These are phyloP conservation scores for Cyprinodon diabolis DNA, from an alignment of 2,797 vertebrate species.

Conservation along the genomic window DNA sequence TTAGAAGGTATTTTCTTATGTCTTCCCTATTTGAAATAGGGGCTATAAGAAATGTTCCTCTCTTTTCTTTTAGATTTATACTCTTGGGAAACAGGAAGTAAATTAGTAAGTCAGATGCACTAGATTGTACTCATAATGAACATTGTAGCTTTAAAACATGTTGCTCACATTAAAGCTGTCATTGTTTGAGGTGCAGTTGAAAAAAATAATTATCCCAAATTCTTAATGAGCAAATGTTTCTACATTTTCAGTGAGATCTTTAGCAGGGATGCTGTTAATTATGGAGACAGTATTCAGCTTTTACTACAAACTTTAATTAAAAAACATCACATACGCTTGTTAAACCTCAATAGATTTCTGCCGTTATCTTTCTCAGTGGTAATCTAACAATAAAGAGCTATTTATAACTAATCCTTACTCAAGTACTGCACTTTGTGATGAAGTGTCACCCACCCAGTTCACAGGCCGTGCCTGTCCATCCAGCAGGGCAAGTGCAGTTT, in stretches of 20 bases:
- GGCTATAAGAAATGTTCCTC: no score
- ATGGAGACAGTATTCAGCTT: background rate
- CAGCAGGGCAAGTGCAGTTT: conserved; percentile 81
- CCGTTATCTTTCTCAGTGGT: background rate
- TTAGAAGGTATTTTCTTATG: background rate
- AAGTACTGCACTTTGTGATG: conserved; percentile 11
- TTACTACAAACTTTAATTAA: conserved; percentile 6
- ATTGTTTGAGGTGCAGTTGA: background rate
- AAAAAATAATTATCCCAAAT: background rate
- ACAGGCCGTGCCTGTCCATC: conserved; percentile 89
- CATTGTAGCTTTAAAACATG: background rate
- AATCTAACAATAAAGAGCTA: background rate
- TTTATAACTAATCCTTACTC: conserved; percentile 15
- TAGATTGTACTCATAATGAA: background rate
- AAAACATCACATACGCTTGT: background rate
- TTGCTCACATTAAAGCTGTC: background rate
- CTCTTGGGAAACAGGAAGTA: background rate
- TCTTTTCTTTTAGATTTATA: background rate
- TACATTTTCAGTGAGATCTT: background rate
- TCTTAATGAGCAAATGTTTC: background rate
- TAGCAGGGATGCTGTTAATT: background rate
- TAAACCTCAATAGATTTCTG: conserved; percentile 1
- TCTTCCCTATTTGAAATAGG: background rate
- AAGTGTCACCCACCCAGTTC: conserved; percentile 84
- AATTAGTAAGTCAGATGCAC: background rate